These are phyloP conservation scores for Lophotriccus pileatus DNA, from an alignment of 2,797 vertebrate genomes.

Conservation along the genomic window DNA sequence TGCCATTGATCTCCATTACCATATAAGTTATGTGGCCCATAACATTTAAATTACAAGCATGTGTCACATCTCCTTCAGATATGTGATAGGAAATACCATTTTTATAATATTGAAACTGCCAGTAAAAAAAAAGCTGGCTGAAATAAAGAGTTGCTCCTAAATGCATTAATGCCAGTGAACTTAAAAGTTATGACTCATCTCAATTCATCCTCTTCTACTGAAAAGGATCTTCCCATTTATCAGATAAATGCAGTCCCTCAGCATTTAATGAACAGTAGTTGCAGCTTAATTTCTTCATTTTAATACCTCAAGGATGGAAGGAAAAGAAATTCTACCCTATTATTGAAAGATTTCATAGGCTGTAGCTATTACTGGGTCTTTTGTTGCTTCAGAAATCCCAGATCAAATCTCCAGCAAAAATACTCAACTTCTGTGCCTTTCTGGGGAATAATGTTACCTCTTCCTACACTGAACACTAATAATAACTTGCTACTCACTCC, in stretches of 20 bases:
- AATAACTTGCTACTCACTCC: not conserved
- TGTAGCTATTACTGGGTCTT: not conserved
- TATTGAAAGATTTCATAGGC: not conserved
- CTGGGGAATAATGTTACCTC: not conserved
- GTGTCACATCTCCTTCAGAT: slow-evolving; percentile 38
- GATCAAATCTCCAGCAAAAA: not conserved
- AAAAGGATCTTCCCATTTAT: not conserved
- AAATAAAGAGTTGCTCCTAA: not conserved
- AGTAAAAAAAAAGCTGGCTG: not conserved
- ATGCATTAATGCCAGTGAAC: not conserved
- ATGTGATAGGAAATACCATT: slow-evolving; percentile 66
- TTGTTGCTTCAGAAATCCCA: not conserved
- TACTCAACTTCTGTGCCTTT: not conserved
- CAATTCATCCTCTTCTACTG: not conserved
- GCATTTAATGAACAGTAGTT: not conserved
- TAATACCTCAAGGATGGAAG: not conserved
- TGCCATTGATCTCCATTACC: not conserved
- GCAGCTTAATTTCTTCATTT: not conserved
- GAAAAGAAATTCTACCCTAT: not conserved
- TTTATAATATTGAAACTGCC: slow-evolving; percentile 26
- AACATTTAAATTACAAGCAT: slow-evolving; percentile 56
- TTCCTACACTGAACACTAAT: not conserved
- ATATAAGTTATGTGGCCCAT: not conserved
- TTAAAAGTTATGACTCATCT: not conserved
- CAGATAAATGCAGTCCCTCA: not conserved